These are phyloP conservation scores for Caradrina clavipalpis DNA, from an alignment of 2,888 invertebrate genomes.

Conservation along the genomic window DNA sequence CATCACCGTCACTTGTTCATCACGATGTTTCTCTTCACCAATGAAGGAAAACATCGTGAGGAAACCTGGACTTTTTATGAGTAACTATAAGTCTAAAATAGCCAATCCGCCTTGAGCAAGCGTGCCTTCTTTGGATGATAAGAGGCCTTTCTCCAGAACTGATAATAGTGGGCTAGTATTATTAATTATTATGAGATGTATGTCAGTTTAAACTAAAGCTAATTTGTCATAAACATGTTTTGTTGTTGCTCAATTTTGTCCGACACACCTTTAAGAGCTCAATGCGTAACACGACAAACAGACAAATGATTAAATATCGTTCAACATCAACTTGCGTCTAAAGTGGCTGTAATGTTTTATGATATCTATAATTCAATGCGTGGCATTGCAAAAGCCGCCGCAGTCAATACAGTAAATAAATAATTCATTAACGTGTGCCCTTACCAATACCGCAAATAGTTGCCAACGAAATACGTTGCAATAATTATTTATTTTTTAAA, in stretches of 20 bases:
- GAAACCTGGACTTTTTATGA: no score
- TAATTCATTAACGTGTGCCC: constrained; percentile 63
- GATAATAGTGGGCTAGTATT: no score
- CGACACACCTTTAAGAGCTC: constrained; percentile 41
- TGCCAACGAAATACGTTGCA: constrained; percentile 44
- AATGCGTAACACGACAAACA: constrained; percentile 49
- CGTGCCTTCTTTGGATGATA: no score
- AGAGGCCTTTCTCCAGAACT: no score
- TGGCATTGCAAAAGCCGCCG: constrained; percentile 64
- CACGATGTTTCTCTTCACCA: no score
- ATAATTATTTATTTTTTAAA: constrained; percentile 19
- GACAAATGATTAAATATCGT: constrained; percentile 58
- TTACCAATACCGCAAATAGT: constrained; percentile 50
- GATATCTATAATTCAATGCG: constrained; percentile 65
- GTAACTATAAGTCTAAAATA: no score
- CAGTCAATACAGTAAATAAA: constrained; percentile 62
- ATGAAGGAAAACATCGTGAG: no score
- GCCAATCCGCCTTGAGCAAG: no score
- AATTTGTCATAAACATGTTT: constrained; percentile 54
- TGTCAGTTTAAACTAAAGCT: constrained; percentile 30
- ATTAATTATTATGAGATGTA: neutral
- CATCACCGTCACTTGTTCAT: no score
- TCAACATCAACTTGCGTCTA: constrained; percentile 50
- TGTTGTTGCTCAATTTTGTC: constrained; percentile 55
- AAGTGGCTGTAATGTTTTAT: constrained; percentile 62